These are phyloP conservation scores for Teleogryllus oceanicus DNA, from an alignment of 2,888 invertebrate species.

Conservation along the genomic window DNA sequence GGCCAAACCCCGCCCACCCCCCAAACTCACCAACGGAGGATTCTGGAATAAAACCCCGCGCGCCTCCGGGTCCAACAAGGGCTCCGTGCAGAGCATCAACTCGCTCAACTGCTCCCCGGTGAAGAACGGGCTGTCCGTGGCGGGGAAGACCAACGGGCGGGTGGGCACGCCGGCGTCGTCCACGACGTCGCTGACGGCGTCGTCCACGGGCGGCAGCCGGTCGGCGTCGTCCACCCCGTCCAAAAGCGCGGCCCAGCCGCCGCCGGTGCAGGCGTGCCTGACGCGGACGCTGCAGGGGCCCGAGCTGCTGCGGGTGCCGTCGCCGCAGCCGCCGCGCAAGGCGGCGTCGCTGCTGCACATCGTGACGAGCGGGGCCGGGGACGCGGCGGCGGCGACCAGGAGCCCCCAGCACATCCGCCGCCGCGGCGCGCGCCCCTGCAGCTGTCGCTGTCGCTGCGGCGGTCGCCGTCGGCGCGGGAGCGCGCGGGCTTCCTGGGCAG, in stretches of 20 bases:
- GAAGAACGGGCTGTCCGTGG: not conserved
- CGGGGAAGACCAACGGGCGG: not conserved
- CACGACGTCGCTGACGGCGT: not conserved
- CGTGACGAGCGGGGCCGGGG: not conserved
- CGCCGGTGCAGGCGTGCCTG: conserved; percentile 20
- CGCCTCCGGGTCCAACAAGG: not conserved
- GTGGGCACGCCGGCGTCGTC: not conserved
- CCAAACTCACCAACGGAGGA: not conserved
- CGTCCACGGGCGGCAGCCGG: not conserved
- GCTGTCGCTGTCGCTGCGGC: conserved; percentile 39
- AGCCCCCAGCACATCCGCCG: too few species aligned
- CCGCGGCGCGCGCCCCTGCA: conserved; percentile 27
- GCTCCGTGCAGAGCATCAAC: not conserved
- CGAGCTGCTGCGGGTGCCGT: conserved; percentile 28
- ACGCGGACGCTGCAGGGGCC: conserved; percentile 33
- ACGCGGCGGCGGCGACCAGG: too few species aligned
- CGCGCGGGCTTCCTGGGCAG: not conserved
- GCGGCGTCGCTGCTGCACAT: conserved; percentile 27
- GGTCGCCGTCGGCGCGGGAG: conserved; percentile 37
- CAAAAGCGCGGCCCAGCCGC: not conserved
- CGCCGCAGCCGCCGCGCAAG: conserved; percentile 24
- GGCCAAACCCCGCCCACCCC: too few species aligned
- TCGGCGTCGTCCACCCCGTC: not conserved
- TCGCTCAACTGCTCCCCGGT: not conserved
- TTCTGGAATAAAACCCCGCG: not conserved